Evolutionary conservation across 2,888 invertebrate species (phyloP).

Genomic region (Drosophila neonasuta): DNA sequence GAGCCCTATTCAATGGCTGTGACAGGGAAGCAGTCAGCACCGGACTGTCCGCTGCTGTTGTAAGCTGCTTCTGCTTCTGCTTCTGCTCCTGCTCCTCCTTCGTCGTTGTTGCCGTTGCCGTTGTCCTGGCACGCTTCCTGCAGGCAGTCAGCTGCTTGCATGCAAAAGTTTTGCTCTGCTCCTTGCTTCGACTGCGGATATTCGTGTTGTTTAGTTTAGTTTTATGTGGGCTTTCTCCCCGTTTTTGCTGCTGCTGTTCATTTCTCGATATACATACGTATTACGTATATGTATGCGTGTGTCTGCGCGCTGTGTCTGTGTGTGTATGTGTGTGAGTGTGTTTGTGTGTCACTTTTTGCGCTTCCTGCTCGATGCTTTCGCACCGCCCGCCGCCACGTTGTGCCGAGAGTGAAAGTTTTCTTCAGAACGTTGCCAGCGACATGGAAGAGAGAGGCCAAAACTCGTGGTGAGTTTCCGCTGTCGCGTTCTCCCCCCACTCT

Average conservation of each 20-base stretch:
- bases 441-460: conserved; percentile 19
- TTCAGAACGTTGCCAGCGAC: conserved; percentile 37
- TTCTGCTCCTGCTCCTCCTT: background rate
- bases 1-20: conserved; percentile 63
- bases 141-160: conserved; percentile 71
- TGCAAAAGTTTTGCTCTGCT: conserved; percentile 49
- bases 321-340: conserved; percentile 31
- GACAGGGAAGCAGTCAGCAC: conserved; percentile 49
- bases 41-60: conserved; percentile 53
- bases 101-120: background rate
- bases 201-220: conserved; percentile 48
- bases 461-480: conserved; percentile 55
- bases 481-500: conserved; percentile 6
- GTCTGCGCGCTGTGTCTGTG: conserved; percentile 13
- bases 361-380: conserved; percentile 68
- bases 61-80: background rate
- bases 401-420: conserved; percentile 73
- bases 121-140: conserved; percentile 67
- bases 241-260: conserved; percentile 19
- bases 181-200: conserved; percentile 41
- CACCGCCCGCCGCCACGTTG: conserved; percentile 70
- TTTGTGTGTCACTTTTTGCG: conserved; percentile 72
- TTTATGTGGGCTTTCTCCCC: conserved; percentile 41
- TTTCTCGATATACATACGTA: conserved; percentile 11
- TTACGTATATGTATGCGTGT: conserved; percentile 13